Base-by-base conservation (phyloP, 2,888 invertebrate genomes). In the Cephus nigrinus region DNA sequence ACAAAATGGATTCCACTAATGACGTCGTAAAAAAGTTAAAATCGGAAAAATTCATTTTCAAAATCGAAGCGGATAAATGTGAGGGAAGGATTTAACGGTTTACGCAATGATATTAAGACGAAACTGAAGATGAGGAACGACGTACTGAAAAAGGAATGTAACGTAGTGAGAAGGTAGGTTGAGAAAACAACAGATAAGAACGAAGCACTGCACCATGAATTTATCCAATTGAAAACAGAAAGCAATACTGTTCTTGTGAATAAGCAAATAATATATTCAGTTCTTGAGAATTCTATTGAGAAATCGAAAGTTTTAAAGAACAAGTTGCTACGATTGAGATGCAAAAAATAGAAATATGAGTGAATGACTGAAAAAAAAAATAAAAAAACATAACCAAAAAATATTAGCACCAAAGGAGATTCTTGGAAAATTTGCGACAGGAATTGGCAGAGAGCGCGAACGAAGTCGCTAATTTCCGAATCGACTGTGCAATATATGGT, bases 201-300 rank as follows among this genome's bases (percentile, higher is more conserved):
- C 74, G 82, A 84, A 31, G 77, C 82, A 73, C 75, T 84, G 75
- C 85, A 79, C 74, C 74, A 79, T 68, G 83, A 86, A 69, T 36
- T 84, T 36, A 74, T 79, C 11, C 82, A 82, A 73, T 76, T 80
- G 78, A 81, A 68, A 33, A 76, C 74, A 11, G 78, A 79, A 33
- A 83, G 80, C 31, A 55, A 55, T 23, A 23, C 40, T 4, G 40
- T 55, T 23, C 40, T 15, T 55, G 23, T 55, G 23, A 9, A 23
- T 23, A 55, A 55, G 23, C 23, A 55, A 55, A 55, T 23, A 55
- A 23, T 55, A 55, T 1, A 55, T 55, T 55, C 5, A 15, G 1
- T 23, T 23, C 23, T 55, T 55, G 5, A 55, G 2, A 55, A 15
- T 40, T 40, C 12, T 40, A 4, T 15, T 40, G 15, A 40, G 15